Evolutionary conservation across 2,113 vertebrate genomes (phyloP).

Genomic region (Corythaeola cristata): DNA sequence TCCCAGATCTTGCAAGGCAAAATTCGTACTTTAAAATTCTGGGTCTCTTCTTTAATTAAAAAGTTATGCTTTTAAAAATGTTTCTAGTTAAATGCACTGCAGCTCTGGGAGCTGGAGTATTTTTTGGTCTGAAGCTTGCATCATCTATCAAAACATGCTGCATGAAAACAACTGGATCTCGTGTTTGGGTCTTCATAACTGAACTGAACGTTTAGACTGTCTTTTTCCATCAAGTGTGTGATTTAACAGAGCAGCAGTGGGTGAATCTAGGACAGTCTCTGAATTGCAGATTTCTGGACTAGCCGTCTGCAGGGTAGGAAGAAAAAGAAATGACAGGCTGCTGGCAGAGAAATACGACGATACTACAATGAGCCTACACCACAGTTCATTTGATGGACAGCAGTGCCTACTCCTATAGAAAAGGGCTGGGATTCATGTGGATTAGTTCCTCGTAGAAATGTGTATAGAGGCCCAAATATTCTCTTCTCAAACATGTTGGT

Average conservation of each 20-base stretch:
- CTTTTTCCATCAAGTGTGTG: constrained; percentile 44
- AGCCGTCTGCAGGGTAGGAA: neutral
- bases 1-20: neutral
- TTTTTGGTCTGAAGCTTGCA: neutral
- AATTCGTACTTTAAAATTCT: neutral
- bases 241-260: constrained; percentile 38
- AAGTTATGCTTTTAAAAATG: neutral
- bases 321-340: constrained; percentile 33
- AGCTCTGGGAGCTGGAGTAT: neutral
- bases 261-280: constrained; percentile 39
- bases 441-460: neutral
- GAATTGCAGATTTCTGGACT: constrained; percentile 33
- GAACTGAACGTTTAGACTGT: constrained; percentile 10
- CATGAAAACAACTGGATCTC: constrained; percentile 12
- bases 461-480: neutral
- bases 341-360: neutral
- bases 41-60: neutral
- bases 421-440: neutral
- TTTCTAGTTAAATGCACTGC: neutral
- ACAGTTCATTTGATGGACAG: constrained; percentile 1
- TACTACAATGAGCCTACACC: neutral
- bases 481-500: neutral
- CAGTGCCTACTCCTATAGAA: neutral
- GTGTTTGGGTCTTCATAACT: neutral
- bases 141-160: neutral